Conservation (phyloP, 1,140 invertebrate genomes). For the Drosophila nebulosa region DNA sequence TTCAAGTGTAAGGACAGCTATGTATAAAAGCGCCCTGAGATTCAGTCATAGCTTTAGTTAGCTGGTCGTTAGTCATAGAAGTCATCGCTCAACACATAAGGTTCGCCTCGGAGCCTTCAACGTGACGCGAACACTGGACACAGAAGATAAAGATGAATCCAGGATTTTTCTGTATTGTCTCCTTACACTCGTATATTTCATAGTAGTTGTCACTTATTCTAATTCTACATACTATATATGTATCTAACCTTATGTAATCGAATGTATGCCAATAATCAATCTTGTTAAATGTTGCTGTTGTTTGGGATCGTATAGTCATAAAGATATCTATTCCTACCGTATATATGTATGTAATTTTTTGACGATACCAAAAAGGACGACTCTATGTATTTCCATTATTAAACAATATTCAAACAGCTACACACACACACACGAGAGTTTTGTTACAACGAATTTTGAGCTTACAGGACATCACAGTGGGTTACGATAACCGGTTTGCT, state of each 20-base stretch:
- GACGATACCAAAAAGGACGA: constrained; percentile 69
- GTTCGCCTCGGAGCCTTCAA: background rate
- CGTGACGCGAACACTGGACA: no score
- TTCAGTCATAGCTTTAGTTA: constrained; percentile 28
- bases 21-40: constrained; percentile 37
- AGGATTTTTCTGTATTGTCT: no score
- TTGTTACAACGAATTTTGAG: background rate
- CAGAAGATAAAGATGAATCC: no score
- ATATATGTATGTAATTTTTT: constrained; percentile 41
- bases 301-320: constrained; percentile 77
- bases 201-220: no score
- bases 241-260: background rate
- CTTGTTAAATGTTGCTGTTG: constrained; percentile 80
- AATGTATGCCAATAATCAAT: constrained; percentile 20
- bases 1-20: constrained; percentile 22
- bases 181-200: no score
- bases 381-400: constrained; percentile 10
- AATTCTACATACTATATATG: constrained; percentile 5
- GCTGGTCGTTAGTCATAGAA: background rate
- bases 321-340: constrained; percentile 21
- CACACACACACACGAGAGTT: background rate
- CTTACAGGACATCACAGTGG: constrained; percentile 34
- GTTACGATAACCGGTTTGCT: constrained; percentile 21
- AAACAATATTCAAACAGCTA: background rate
- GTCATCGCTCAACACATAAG: background rate